phyloP scores from a whole-genome alignment of 2,113 vertebrate species.

The Plotosus lineatus region DNA sequence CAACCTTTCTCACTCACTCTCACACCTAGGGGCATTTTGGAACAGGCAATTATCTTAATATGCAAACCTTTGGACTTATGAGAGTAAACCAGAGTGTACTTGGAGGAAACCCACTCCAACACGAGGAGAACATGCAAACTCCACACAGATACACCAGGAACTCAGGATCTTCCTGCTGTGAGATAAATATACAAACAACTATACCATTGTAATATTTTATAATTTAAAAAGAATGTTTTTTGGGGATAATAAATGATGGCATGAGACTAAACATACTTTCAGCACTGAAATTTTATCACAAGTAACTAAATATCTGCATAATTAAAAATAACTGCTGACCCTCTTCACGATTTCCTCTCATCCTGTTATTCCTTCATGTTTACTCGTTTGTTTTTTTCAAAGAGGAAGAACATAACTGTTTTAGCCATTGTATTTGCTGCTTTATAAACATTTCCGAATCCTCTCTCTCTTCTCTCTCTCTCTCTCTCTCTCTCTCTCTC shows the following conservation, averaged over 20 bases:
- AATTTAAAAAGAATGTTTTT: too few relatives aligned
- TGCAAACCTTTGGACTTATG: too few relatives aligned
- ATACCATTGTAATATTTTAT: too few relatives aligned
- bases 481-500: background rate
- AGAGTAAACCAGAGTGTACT: too few relatives aligned
- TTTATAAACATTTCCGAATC: slow-evolving; percentile 25
- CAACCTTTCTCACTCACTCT: too few relatives aligned
- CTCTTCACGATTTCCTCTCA: slow-evolving; percentile 45
- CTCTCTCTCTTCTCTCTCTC: background rate
- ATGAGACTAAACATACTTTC: background rate
- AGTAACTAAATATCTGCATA: slow-evolving; percentile 9
- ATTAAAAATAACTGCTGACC: slow-evolving; percentile 43
- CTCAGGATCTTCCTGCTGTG: too few relatives aligned
- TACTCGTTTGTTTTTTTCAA: slow-evolving; percentile 13
- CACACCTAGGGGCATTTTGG: too few relatives aligned
- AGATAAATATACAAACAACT: too few relatives aligned
- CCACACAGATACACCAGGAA: too few relatives aligned
- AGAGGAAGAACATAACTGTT: background rate
- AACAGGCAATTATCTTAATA: too few relatives aligned
- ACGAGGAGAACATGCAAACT: too few relatives aligned
- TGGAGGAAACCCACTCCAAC: too few relatives aligned
- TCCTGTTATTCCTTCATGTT: slow-evolving; percentile 49
- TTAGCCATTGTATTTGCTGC: slow-evolving; percentile 1
- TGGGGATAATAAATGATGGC: background rate
- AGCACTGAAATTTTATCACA: background rate